These are phyloP conservation scores for Thomomys bottae DNA, from an alignment of 2,113 vertebrate genomes.

Conservation along the genomic window DNA sequence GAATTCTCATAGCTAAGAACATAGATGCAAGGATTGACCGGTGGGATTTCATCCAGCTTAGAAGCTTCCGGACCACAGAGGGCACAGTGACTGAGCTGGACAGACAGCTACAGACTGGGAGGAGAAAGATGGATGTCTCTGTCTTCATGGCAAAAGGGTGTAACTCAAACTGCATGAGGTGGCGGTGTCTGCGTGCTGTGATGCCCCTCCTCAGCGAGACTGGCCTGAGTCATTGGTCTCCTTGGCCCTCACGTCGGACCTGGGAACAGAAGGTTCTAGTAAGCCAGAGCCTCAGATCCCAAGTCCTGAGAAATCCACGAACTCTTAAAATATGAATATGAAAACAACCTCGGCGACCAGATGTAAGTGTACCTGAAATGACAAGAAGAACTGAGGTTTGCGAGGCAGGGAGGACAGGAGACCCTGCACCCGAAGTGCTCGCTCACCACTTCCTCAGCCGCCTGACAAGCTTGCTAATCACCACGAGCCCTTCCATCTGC, in stretches of 20 bases:
- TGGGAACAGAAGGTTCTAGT: neutral
- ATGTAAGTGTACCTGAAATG: neutral
- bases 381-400: neutral
- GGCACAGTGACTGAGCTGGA: too few species aligned
- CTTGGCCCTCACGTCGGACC: neutral
- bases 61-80: too few species aligned
- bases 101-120: neutral
- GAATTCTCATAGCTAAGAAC: too few species aligned
- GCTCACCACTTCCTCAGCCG: neutral
- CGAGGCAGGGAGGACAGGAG: neutral
- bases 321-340: constrained; percentile 34
- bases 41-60: too few species aligned
- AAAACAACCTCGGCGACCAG: neutral
- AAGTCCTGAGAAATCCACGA: neutral
- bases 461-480: neutral
- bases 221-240: neutral
- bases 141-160: neutral
- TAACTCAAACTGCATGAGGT: neutral
- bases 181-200: neutral
- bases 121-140: neutral
- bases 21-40: too few species aligned
- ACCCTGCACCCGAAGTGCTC: neutral
- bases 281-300: neutral
- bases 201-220: neutral
- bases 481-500: neutral